Evolutionary conservation across 2,888 invertebrate species (phyloP).

Genomic region (Drosophila histrio): DNA sequence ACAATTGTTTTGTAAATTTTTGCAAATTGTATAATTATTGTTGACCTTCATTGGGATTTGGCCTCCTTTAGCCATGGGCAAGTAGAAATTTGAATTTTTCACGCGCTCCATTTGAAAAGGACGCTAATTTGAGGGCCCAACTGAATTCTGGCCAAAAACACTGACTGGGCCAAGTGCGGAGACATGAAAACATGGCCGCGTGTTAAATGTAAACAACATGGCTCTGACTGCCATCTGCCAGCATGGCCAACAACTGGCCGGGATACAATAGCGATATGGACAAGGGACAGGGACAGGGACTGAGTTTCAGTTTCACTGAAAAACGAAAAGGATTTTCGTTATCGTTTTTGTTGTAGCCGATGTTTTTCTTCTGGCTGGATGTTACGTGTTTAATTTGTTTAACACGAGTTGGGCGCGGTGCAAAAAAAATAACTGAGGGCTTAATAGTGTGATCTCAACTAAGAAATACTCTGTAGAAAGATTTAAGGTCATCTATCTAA

Average conservation of each 20-base stretch:
- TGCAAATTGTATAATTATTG: constrained; percentile 73
- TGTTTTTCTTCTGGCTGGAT: constrained; percentile 20
- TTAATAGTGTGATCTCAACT: not conserved
- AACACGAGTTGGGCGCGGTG: constrained; percentile 40
- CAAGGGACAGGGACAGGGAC: not conserved
- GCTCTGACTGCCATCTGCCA: constrained; percentile 31
- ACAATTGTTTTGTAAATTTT: constrained; percentile 69
- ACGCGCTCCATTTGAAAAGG: constrained; percentile 25
- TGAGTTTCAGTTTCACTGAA: constrained; percentile 17
- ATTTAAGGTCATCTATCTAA: not conserved
- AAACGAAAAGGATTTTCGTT: constrained; percentile 42
- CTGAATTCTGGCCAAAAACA: constrained; percentile 19
- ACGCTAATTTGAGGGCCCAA: constrained; percentile 50
- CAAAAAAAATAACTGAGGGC: constrained; percentile 4
- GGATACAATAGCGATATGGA: constrained; percentile 40
- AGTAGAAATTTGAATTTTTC: constrained; percentile 65
- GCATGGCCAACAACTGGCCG: not conserved
- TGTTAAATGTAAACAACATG: constrained; percentile 64
- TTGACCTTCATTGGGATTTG: constrained; percentile 60
- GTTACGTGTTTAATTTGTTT: constrained; percentile 66
- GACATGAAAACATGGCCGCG: constrained; percentile 41
- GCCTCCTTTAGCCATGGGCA: constrained; percentile 33
- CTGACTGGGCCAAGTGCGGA: constrained; percentile 20
- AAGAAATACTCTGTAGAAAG: not conserved
- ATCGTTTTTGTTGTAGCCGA: constrained; percentile 1